These are phyloP conservation scores for Drosophila nigricruria DNA, from an alignment of 2,888 invertebrate genomes.

Conservation along the genomic window DNA sequence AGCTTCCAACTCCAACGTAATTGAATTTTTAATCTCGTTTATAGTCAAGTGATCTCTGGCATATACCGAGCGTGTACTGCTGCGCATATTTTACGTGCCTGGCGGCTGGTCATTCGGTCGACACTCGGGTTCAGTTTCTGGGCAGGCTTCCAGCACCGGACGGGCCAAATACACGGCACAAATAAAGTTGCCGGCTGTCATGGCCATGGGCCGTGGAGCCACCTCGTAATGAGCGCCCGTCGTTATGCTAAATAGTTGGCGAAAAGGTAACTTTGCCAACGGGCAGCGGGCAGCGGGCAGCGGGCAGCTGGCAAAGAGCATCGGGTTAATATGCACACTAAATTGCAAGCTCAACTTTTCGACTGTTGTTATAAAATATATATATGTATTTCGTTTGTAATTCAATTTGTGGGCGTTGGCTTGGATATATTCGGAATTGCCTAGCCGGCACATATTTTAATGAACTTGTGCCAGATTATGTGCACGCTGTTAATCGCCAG, in stretches of 20 bases:
- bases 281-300: neutral
- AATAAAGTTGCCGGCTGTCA: slow-evolving; percentile 67
- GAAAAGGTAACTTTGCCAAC: slow-evolving; percentile 53
- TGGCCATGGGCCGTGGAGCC: slow-evolving; percentile 2
- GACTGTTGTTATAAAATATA: slow-evolving; percentile 62
- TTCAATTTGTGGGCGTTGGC: slow-evolving; percentile 42
- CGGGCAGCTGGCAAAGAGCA: slow-evolving; percentile 9
- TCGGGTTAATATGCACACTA: slow-evolving; percentile 68
- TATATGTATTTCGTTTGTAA: slow-evolving; percentile 35
- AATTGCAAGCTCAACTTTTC: slow-evolving; percentile 69
- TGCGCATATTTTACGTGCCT: slow-evolving; percentile 81
- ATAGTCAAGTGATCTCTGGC: slow-evolving; percentile 85
- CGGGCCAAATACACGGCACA: slow-evolving; percentile 63
- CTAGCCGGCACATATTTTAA: slow-evolving; percentile 48
- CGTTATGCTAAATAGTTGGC: slow-evolving; percentile 75
- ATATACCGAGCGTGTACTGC: slow-evolving; percentile 75
- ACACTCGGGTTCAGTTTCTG: slow-evolving; percentile 46
- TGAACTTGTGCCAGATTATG: slow-evolving; percentile 51
- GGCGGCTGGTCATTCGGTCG: slow-evolving; percentile 39
- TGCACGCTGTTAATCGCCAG: slow-evolving; percentile 30
- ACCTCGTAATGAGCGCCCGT: slow-evolving; percentile 62
- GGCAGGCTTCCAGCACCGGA: slow-evolving; percentile 27
- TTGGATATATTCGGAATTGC: slow-evolving; percentile 15
- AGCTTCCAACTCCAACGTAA: slow-evolving; percentile 83
- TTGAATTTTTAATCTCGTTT: slow-evolving; percentile 85